phyloP scores from a whole-genome alignment of 2,797 vertebrate genomes.

The Apogon hyalosoma region DNA sequence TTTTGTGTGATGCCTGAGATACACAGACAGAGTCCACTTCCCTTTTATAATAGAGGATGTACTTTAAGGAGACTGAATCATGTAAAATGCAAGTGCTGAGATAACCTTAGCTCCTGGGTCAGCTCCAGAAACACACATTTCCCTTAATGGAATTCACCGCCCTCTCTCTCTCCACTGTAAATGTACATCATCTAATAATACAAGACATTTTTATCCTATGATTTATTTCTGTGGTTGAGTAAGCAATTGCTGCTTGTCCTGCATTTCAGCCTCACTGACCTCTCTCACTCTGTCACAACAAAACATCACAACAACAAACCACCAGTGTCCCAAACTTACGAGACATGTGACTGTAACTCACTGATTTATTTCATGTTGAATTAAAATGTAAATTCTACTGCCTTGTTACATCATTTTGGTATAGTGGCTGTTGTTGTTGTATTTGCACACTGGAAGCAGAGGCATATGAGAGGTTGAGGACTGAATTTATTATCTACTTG shows the following conservation, averaged over 20 bases:
- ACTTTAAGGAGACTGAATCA: no score
- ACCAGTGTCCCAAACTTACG: background rate
- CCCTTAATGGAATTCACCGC: conserved; percentile 2
- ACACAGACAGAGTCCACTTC: no score
- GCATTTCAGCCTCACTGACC: conserved; percentile 28
- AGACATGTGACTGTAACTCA: no score
- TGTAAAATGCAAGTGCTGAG: background rate
- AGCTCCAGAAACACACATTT: conserved; percentile 1
- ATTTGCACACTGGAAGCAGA: no score
- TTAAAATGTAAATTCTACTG: no score
- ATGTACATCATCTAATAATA: conserved; percentile 20
- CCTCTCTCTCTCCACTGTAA: background rate
- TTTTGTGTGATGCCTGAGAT: no score
- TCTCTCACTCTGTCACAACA: conserved; percentile 26
- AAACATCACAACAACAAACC: conserved; percentile 11
- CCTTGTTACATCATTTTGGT: no score
- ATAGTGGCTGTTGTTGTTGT: no score
- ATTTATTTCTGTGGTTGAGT: conserved; percentile 10
- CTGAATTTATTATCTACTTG: no score
- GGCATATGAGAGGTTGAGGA: no score
- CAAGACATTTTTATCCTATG: conserved; percentile 4
- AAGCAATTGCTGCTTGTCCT: conserved; percentile 19
- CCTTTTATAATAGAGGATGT: no score
- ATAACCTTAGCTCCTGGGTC: background rate
- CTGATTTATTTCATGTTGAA: no score